phyloP scores from a whole-genome alignment of 35 echinoderm and acorn worm genomes.

The Apostichopus japonicus region DNA sequence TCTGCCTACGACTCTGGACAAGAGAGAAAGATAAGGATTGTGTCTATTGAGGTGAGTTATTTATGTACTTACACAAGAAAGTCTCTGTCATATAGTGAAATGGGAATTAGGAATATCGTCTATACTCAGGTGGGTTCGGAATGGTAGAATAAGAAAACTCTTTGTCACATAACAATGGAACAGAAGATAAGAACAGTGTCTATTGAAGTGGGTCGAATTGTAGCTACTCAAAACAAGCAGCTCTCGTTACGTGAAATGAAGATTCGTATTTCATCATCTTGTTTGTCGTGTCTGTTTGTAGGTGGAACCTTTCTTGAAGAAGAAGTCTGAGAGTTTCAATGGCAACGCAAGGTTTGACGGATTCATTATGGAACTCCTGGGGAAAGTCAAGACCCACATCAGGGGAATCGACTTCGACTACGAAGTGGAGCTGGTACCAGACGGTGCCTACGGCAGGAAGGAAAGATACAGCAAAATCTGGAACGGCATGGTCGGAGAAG shows the following conservation, averaged over 20 bases:
- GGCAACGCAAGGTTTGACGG: constrained; percentile 94
- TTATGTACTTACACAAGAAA: not conserved
- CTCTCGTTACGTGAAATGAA: too few species aligned
- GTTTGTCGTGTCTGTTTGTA: not conserved
- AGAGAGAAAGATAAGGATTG: constrained; percentile 83
- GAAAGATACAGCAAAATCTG: constrained; percentile 74
- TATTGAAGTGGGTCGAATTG: too few species aligned
- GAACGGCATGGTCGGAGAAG: constrained; percentile 95
- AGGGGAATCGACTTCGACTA: constrained; percentile 88
- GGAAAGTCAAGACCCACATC: constrained; percentile 75
- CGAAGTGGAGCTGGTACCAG: constrained; percentile 83
- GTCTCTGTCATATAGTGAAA: not conserved
- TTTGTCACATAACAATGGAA: too few species aligned
- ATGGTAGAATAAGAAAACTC: too few species aligned
- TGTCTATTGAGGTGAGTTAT: constrained; percentile 81
- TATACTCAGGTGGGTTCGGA: too few species aligned
- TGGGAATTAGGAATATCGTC: not conserved
- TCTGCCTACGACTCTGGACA: constrained; percentile 76
- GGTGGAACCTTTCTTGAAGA: constrained; percentile 63
- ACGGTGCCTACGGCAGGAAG: constrained; percentile 76
- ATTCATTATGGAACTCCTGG: constrained; percentile 90
- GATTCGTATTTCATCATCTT: too few species aligned
- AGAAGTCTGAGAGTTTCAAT: constrained; percentile 43
- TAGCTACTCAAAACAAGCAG: too few species aligned
- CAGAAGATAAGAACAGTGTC: too few species aligned